Conservation (phyloP, 2,888 invertebrate species). For the Cybosia mesomella region DNA sequence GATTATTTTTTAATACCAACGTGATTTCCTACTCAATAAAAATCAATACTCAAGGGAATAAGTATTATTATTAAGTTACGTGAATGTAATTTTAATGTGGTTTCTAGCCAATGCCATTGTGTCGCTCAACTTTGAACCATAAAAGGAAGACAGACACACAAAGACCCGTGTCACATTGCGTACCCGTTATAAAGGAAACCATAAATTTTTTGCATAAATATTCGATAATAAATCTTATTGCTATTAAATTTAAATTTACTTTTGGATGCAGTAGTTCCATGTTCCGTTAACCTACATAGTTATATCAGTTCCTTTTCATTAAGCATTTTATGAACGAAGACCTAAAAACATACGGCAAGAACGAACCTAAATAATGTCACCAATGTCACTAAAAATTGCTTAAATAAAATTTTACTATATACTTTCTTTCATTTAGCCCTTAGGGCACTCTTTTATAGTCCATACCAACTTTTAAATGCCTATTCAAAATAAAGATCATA, state of each 20-base stretch:
- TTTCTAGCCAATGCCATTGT: slow-evolving; percentile 56
- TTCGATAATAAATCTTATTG: slow-evolving; percentile 25
- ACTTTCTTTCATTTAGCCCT: no score
- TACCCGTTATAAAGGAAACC: slow-evolving; percentile 54
- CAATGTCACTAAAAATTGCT: no score
- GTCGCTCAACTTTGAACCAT: slow-evolving; percentile 70
- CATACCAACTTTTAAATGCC: no score
- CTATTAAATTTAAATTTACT: neutral
- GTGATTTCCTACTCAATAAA: slow-evolving; percentile 42
- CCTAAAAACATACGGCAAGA: neutral
- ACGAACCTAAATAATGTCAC: no score
- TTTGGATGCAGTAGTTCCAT: slow-evolving; percentile 4
- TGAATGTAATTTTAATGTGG: slow-evolving; percentile 34
- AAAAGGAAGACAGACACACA: slow-evolving; percentile 58
- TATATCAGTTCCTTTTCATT: slow-evolving; percentile 9
- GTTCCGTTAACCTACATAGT: slow-evolving; percentile 29
- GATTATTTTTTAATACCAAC: slow-evolving; percentile 28
- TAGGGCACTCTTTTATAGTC: no score
- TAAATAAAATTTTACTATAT: no score
- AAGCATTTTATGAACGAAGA: neutral
- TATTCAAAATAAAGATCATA: no score
- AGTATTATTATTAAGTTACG: slow-evolving; percentile 27
- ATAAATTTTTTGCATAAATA: slow-evolving; percentile 21
- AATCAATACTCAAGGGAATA: slow-evolving; percentile 37
- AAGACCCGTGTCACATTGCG: slow-evolving; percentile 54